Base-by-base conservation (phyloP, 1,140 invertebrate species). In the Lordiphosa clarofinis region DNA sequence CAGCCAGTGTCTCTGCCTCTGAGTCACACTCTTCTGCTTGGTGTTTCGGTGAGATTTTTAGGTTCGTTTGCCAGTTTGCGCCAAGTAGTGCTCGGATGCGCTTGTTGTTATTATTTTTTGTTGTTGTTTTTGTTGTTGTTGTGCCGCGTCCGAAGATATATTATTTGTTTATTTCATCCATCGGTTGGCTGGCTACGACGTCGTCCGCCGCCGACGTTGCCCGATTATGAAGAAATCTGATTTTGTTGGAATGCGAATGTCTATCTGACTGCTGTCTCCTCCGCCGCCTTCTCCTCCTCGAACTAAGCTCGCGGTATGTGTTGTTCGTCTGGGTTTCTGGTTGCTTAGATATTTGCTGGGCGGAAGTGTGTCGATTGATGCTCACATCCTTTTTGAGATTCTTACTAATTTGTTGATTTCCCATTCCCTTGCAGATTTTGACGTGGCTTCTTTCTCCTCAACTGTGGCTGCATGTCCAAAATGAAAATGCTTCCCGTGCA, bases 401-500 rank as follows among this genome's bases (percentile, higher is more conserved):
- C 19, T 19, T 76, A 31, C 28, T 31, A 31, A 31, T 31, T 31
- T 31, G 6, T 7, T 8, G 5, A 2, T 31, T 31, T 31, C 39
- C 31, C 19, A 36, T 28, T 52, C n/a, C 44, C 21, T 68, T 64
- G 8, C 66, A 73, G 70, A 62, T 73, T 35, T 55, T 33, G 13
- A 55, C 13, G 40, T 31, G 19, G 19, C 73, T 62, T 54, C 58
- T 64, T 43, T 53, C 28, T 62, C 57, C 28, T 8, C 24, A 54
- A 73, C 61, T 57, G 64, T 54, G 58, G 56, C 67, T 76, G 78
- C 78, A 84, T 73, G 68, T 73, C 75, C 87, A 88, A 88, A 86
- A 93, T 93, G 92, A 93, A 93, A 91, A 90, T 93, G 86, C 89
- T 93, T 90, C 92, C 92, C 86, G 92, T 92, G 73, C 92, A 91